These are phyloP conservation scores for Petroica traversi DNA, from an alignment of 2,113 vertebrate species.

Conservation along the genomic window DNA sequence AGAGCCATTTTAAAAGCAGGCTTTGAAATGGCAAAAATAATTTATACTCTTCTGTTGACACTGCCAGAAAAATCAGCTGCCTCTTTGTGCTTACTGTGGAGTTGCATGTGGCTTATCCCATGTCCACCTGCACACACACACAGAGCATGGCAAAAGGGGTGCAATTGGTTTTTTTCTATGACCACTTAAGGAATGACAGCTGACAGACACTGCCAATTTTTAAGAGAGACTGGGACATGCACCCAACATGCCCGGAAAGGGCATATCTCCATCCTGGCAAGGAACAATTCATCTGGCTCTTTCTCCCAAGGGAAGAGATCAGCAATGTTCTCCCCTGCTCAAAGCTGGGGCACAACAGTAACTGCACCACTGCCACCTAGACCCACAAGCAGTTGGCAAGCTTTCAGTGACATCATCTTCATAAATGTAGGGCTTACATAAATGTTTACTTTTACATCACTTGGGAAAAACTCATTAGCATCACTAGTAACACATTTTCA, in stretches of 20 bases:
- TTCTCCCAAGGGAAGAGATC: neutral
- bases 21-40: neutral
- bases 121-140: conserved; percentile 52
- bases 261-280: conserved; percentile 13
- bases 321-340: neutral
- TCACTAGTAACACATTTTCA: conserved; percentile 57
- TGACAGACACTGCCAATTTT: conserved; percentile 62
- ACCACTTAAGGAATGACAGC: conserved; percentile 67
- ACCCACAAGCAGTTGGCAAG: neutral
- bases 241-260: conserved; percentile 23
- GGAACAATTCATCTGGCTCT: neutral
- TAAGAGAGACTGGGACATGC: conserved; percentile 43
- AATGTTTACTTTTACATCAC: conserved; percentile 30
- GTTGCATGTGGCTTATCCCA: neutral
- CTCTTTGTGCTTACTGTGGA: neutral
- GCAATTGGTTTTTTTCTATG: conserved; percentile 27
- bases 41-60: neutral
- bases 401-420: conserved; percentile 57
- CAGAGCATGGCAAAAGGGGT: neutral
- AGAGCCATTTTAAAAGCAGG: conserved; percentile 31
- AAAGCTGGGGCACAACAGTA: neutral
- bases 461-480: conserved; percentile 59
- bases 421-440: conserved; percentile 10
- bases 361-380: neutral
- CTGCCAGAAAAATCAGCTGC: conserved; percentile 51